phyloP scores from a whole-genome alignment of 2,113 vertebrate species.

The Cephalopterus ornatus region DNA sequence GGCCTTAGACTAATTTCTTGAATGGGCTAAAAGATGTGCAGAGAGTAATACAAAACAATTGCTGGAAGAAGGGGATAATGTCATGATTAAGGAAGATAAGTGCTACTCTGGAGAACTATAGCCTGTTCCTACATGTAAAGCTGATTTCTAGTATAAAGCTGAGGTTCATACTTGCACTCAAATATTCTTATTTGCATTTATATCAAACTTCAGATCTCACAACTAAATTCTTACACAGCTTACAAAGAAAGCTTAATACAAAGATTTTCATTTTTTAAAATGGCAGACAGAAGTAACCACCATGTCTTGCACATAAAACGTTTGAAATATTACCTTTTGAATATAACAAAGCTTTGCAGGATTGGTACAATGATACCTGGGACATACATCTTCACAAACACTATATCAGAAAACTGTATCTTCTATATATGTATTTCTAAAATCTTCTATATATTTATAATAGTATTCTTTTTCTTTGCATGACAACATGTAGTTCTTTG shows the following conservation, averaged over 20 bases:
- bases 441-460: background rate
- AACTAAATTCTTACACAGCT: background rate
- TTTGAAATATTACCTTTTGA: background rate
- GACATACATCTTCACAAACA: background rate
- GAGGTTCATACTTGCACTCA: background rate
- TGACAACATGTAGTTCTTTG: background rate
- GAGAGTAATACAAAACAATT: background rate
- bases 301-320: background rate
- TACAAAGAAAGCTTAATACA: background rate
- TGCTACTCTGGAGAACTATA: background rate
- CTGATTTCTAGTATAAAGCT: background rate
- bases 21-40: background rate
- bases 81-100: background rate
- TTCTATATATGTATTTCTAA: background rate
- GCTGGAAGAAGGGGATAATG: background rate
- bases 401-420: background rate
- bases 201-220: background rate
- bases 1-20: background rate
- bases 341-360: background rate
- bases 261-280: background rate
- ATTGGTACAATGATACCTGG: fast-evolving
- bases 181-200: background rate
- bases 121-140: background rate
- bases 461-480: background rate
- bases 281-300: background rate